Base-by-base conservation (phyloP, 2,888 invertebrate species). In the Griposia aprilina region DNA sequence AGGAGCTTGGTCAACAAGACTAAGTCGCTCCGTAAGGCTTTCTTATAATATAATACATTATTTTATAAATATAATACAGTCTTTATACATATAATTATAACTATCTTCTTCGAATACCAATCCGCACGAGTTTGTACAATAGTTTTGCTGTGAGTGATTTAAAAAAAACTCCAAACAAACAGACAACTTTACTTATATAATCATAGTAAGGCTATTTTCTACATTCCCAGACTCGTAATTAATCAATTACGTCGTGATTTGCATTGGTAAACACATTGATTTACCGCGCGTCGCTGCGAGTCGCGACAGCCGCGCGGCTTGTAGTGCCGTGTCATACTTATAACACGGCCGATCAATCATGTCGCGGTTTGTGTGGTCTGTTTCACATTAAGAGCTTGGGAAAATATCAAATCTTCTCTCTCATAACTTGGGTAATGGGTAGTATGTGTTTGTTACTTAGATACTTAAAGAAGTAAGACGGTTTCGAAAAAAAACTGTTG, bases 321-420 rank as follows among this genome's bases (percentile, higher is more conserved):
- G 69, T 72, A 67, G 36, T 82, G 69, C 45, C 68, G 73, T 74
- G 85, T 82, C 86, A 80, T 71, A 83, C 68, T 83, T 63, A 63
- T 63, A 79, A 82, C 86, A 78, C 65, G 57, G 52, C 57, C 82
- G 72, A 88, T 88, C 88, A 79, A 88, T 88, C 88, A 88, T 82
- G 80, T 67, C 73, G 74, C 77, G 76, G 70, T 82, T 82, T 84
- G 89, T 88, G 88, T 86, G 88, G 88, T 89, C 88, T 77, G 76
- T 63, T 87, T 73, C 66, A 84, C 72, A 79, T 84, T 83, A 70
- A 62, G 74, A 70, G 84, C 80, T 83, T 80, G 87, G 75, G 87
- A 79, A 84, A 83, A 70, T 83, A 76, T 83, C 62, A 72, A 81
- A 81, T 66, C 59, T 6, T 76, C 81, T 62, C 62, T 80, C 87